Base-by-base conservation (phyloP, 2,888 invertebrate species). In the Sipha maydis region DNA sequence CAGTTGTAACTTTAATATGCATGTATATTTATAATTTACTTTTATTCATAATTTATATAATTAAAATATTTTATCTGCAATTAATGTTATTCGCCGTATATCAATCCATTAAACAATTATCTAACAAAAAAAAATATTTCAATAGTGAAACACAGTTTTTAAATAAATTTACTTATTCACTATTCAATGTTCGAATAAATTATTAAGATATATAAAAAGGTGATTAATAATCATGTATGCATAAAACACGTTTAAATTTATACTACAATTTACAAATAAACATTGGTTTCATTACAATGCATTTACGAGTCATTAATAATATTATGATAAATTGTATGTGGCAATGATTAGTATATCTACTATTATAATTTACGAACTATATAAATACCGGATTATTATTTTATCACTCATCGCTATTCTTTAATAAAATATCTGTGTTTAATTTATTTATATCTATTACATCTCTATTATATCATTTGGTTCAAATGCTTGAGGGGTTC, bases 381-480 rank as follows among this genome's bases (percentile, higher is more conserved):
- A 28, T 28, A 71, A n/a, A 71, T 4, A 71, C 71, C 71, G 17
- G 31, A 71, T 71, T 75, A 38, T 67, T 69, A 38, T 67, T 69
- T 48, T 61, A 56, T 83, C 28, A 11, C 28, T 48, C 31, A 75
- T 56, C 28, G 69, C 41, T 67, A 54, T 85, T 78, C 9, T 54
- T 73, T 28, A 80, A 80, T 71, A 38, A n/a, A 71, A 86, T 38
- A 80, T 79, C 73, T 31, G 79, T 56, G 61, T 61, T 71, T 80
- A 54, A 78, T 85, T 85, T 85, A 21, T 78, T 77, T 48, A n/a
- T 85, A 86, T 86, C 86, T 86, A 73, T 79, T 80, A 79, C 56
- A 86, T 80, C 86, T 86, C 73, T 80, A 86, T 86, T 86, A 86
- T 86, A 41, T 86, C 41, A 86, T 79, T 79, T 86, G 56, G 86